Conservation (phyloP, 2,888 invertebrate genomes). For the Drosophila austrosaltans region DNA sequence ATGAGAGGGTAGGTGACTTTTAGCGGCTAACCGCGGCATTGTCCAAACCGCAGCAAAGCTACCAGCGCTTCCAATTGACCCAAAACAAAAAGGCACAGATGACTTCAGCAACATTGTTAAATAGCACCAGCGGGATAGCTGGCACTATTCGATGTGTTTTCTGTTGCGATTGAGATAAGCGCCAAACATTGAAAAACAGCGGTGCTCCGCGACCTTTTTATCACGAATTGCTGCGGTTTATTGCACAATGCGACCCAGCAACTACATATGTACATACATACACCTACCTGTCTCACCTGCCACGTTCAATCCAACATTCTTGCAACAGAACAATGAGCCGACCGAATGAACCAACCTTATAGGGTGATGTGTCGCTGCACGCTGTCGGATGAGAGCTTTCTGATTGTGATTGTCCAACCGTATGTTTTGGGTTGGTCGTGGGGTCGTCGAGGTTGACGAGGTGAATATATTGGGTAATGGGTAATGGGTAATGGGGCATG, state of each 20-base stretch:
- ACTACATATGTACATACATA: neutral
- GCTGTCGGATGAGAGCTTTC: slow-evolving; percentile 5
- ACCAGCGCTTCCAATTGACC: no score
- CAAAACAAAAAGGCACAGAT: neutral
- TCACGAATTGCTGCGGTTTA: slow-evolving; percentile 31
- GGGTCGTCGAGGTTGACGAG: slow-evolving; percentile 2
- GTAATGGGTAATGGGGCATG: neutral
- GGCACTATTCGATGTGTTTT: neutral
- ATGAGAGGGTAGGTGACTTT: neutral
- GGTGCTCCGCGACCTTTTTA: slow-evolving; percentile 8
- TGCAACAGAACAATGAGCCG: slow-evolving; percentile 7
- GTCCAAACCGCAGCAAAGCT: slow-evolving; percentile 2
- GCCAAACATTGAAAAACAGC: slow-evolving; percentile 15
- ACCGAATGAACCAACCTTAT: neutral
- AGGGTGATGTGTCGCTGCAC: slow-evolving; percentile 21
- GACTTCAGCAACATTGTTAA: slow-evolving; percentile 1
- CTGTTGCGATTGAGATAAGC: slow-evolving; percentile 17
- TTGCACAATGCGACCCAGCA: slow-evolving; percentile 20
- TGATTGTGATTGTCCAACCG: slow-evolving; percentile 53
- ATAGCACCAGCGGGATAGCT: neutral
- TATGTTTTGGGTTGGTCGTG: slow-evolving; percentile 55
- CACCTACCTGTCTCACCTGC: neutral
- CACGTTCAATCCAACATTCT: neutral
- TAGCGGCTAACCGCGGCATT: neutral
- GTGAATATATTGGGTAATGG: no score